A percentile compares a stretch with the other conserved stretches of the same genome.
Conservation (phyloP, 2,797 vertebrate species). For the Acipenser transmontanus region DNA sequence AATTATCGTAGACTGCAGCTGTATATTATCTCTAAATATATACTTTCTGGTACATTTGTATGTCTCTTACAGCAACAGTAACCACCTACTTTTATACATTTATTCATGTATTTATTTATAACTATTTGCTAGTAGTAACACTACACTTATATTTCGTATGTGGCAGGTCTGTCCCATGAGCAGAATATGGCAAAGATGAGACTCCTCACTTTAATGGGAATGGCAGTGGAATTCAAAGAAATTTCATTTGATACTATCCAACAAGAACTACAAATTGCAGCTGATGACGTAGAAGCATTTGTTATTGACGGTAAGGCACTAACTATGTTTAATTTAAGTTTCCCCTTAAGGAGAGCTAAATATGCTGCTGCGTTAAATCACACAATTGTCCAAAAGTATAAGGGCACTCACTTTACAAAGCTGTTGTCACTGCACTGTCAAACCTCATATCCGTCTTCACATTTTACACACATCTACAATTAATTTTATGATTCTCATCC, state of each 20-base stretch:
- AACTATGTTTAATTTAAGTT: too few species aligned
- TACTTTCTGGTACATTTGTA: too few species aligned
- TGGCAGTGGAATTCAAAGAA: slow-evolving; percentile 96
- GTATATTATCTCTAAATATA: too few species aligned
- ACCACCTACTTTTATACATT: neutral
- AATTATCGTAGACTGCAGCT: neutral
- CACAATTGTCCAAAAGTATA: too few species aligned
- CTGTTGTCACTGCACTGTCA: neutral
- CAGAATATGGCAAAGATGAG: slow-evolving; percentile 98
- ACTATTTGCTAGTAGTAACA: neutral
- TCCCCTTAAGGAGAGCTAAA: too few species aligned
- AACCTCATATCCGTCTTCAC: too few species aligned
- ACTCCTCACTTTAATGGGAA: slow-evolving; percentile 95
- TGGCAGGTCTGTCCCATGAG: slow-evolving; percentile 83
- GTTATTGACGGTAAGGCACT: slow-evolving; percentile 82
- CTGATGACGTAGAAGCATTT: slow-evolving; percentile 93
- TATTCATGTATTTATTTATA: neutral
- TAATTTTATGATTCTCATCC: too few species aligned
- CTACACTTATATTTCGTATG: slow-evolving; percentile 2
- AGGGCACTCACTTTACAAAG: too few species aligned
- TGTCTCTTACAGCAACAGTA: too few species aligned
- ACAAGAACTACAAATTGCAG: slow-evolving; percentile 89
- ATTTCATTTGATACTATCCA: slow-evolving; percentile 94
- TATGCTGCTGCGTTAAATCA: too few species aligned
- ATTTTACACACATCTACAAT: too few species aligned